Conservation (phyloP, 2,113 vertebrate species). For the Calidris pugnax region DNA sequence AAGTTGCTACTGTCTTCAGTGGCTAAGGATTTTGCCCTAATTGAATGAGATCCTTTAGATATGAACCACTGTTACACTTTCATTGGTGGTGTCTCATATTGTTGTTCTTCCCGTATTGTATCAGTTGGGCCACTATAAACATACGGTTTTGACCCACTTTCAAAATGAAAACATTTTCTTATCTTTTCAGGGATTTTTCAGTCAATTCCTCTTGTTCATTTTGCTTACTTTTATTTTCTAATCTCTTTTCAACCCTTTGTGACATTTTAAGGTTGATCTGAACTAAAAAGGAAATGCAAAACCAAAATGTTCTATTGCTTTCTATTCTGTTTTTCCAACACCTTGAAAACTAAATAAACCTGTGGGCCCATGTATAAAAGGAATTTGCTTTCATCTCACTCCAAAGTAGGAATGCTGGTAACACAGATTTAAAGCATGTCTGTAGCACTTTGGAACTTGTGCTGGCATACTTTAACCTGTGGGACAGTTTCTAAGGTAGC, state of each 20-base stretch:
- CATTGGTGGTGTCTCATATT: neutral
- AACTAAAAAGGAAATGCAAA: neutral
- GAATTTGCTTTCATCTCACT: neutral
- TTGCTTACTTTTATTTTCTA: neutral
- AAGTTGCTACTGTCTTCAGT: neutral
- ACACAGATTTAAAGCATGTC: neutral
- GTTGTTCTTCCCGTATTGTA: neutral
- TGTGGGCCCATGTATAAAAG: neutral
- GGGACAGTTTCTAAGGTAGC: neutral
- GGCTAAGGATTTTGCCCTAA: neutral
- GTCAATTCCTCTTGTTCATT: neutral
- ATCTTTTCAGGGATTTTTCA: neutral
- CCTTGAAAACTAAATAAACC: neutral
- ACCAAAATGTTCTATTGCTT: neutral
- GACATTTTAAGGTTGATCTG: neutral
- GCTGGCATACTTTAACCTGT: neutral
- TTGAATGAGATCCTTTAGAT: neutral
- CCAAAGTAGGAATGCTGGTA: neutral
- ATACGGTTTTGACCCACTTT: neutral
- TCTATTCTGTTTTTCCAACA: neutral
- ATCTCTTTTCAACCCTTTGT: neutral
- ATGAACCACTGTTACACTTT: neutral
- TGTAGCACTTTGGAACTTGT: neutral
- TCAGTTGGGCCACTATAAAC: neutral
- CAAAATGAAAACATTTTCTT: neutral